These are phyloP conservation scores for Phlogophora meticulosa DNA, from an alignment of 2,888 invertebrate genomes.

Conservation along the genomic window DNA sequence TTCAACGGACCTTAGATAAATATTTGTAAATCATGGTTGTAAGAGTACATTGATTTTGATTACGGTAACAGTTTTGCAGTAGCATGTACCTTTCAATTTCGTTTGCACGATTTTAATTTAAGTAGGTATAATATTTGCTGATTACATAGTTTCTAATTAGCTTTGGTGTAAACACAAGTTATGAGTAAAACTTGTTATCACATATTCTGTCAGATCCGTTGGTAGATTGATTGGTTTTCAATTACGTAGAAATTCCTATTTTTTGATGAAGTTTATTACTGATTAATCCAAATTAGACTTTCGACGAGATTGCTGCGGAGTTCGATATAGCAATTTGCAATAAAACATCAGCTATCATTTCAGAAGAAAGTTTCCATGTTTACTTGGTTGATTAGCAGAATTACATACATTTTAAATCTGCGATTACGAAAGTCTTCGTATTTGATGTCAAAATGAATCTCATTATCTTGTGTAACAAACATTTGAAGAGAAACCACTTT, in stretches of 20 bases:
- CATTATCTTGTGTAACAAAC: not conserved
- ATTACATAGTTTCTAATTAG: conserved; percentile 40
- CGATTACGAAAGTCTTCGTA: not conserved
- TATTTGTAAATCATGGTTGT: conserved; percentile 46
- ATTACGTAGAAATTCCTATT: conserved; percentile 22
- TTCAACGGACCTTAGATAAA: conserved; percentile 55
- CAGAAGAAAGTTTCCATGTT: conserved; percentile 28
- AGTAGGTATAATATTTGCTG: conserved; percentile 16
- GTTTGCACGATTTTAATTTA: conserved; percentile 29
- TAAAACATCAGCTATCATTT: conserved; percentile 16
- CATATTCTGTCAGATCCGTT: conserved; percentile 27
- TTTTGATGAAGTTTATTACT: conserved; percentile 15
- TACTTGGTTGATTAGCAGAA: conserved; percentile 12
- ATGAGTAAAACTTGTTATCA: conserved; percentile 41
- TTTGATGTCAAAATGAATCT: not conserved
- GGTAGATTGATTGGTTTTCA: conserved; percentile 48
- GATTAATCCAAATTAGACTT: conserved; percentile 35
- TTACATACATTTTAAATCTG: not conserved
- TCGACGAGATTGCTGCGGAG: conserved; percentile 15
- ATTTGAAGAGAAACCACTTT: not conserved
- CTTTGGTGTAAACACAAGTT: conserved; percentile 30
- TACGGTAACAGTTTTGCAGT: conserved; percentile 16
- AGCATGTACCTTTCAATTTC: conserved; percentile 53
- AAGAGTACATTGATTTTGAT: conserved; percentile 26
- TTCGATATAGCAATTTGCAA: conserved; percentile 6